Percentiles rank a stretch among this genome's conserved stretches.
phyloP scores from a whole-genome alignment of 2,113 vertebrate genomes.

The Triplophysa rosa region DNA sequence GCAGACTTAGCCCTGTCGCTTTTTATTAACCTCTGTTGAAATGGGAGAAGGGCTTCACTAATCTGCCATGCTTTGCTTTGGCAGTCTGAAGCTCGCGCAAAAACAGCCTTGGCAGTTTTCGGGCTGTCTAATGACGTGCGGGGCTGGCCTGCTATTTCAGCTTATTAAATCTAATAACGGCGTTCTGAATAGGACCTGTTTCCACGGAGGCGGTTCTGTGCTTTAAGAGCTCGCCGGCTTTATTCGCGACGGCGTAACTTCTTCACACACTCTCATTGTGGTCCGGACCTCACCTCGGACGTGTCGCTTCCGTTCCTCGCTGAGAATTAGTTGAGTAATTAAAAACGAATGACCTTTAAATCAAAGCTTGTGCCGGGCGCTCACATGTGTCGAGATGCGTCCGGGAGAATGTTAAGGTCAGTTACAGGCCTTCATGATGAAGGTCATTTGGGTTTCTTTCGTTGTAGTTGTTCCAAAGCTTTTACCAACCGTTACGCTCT shows the following conservation, averaged over 20 bases:
- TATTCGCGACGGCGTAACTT: slow-evolving; percentile 19
- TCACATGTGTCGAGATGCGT: slow-evolving; percentile 23
- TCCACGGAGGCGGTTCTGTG: slow-evolving; percentile 60
- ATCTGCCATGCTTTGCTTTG: slow-evolving; percentile 93
- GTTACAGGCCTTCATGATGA: neutral
- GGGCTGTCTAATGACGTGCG: slow-evolving; percentile 74
- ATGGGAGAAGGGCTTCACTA: slow-evolving; percentile 90
- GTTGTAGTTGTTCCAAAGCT: neutral
- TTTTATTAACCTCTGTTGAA: slow-evolving; percentile 99
- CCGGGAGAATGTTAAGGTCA: slow-evolving; percentile 10
- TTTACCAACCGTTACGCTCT: too few relatives aligned
- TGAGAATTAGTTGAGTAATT: slow-evolving; percentile 66
- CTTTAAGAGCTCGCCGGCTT: slow-evolving; percentile 43
- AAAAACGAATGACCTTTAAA: slow-evolving; percentile 73
- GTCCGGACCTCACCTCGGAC: neutral
- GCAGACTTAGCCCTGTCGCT: slow-evolving; percentile 97
- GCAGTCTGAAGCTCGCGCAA: slow-evolving; percentile 84
- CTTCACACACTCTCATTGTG: neutral
- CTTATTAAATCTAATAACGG: slow-evolving; percentile 72
- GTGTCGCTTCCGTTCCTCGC: slow-evolving; percentile 49
- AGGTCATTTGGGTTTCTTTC: slow-evolving; percentile 1
- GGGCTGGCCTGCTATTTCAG: slow-evolving; percentile 75
- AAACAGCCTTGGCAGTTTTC: slow-evolving; percentile 83
- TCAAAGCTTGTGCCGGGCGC: slow-evolving; percentile 42
- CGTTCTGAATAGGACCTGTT: slow-evolving; percentile 33